These are phyloP conservation scores for Trachelus stipa DNA, from an alignment of 2,888 invertebrate genomes.

Conservation along the genomic window DNA sequence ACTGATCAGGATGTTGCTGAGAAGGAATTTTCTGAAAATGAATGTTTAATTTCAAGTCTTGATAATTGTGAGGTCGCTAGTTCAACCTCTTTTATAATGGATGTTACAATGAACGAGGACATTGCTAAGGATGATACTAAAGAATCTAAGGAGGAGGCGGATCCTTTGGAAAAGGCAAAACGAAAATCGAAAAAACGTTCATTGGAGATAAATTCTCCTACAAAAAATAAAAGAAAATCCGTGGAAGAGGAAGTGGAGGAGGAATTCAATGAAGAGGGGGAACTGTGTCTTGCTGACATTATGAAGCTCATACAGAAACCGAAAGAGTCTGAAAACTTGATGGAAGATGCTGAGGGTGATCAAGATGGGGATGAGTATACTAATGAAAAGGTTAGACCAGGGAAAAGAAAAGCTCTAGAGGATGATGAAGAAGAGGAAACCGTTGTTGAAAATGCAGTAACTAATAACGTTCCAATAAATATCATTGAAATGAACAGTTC, in stretches of 20 bases:
- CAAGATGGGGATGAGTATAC: slow-evolving; percentile 14
- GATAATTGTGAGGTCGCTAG: background rate
- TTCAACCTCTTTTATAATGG: background rate
- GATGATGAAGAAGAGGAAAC: slow-evolving; percentile 28
- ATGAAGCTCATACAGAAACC: slow-evolving; percentile 50
- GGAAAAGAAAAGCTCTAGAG: slow-evolving; percentile 42
- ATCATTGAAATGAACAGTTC: background rate
- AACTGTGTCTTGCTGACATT: slow-evolving; percentile 50
- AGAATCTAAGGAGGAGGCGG: slow-evolving; percentile 6
- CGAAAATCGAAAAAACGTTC: slow-evolving; percentile 51
- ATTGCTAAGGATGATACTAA: background rate
- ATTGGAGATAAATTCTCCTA: slow-evolving; percentile 45
- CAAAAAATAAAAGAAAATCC: slow-evolving; percentile 50
- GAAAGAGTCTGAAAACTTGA: slow-evolving; percentile 20
- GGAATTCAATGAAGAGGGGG: slow-evolving; percentile 33
- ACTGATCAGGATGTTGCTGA: background rate
- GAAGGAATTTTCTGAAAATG: background rate
- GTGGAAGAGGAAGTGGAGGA: slow-evolving; percentile 39
- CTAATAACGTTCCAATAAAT: background rate
- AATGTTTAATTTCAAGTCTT: background rate
- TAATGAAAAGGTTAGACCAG: slow-evolving; percentile 28
- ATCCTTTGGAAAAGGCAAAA: slow-evolving; percentile 14
- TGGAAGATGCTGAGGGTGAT: slow-evolving; percentile 13
- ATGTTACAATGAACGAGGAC: background rate
- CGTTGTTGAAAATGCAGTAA: background rate